A percentile compares a stretch with the other conserved stretches of the same genome.
phyloP scores from a whole-genome alignment of 2,113 vertebrate species.

The Aplodontia rufa region DNA sequence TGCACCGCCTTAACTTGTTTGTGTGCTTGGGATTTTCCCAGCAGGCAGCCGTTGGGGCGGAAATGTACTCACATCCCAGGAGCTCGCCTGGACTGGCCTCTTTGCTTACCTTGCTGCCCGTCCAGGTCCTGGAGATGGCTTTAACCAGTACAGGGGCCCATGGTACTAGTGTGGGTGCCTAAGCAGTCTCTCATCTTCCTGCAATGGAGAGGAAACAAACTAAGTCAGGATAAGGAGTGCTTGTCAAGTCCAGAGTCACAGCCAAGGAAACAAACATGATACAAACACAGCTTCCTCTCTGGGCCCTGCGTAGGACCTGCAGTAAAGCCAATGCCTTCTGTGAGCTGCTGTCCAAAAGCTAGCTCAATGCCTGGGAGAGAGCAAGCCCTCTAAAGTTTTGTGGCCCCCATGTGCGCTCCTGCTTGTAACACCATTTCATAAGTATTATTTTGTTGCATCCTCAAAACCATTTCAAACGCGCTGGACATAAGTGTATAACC shows the following conservation, averaged over 20 bases:
- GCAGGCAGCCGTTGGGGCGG: conserved; percentile 53
- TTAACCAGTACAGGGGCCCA: conserved; percentile 80
- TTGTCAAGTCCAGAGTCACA: neutral
- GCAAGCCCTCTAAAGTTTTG: neutral
- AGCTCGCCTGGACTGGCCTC: conserved; percentile 67
- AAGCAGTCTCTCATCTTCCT: conserved; percentile 85
- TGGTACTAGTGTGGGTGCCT: conserved; percentile 63
- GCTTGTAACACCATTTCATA: neutral
- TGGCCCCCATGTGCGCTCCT: neutral
- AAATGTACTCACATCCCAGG: conserved; percentile 76
- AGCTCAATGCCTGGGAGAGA: neutral
- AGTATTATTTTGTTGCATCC: conserved; percentile 4
- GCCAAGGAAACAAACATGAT: neutral
- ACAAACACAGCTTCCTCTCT: neutral
- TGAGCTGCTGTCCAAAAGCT: neutral
- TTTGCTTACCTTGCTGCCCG: conserved; percentile 83
- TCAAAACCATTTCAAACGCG: conserved; percentile 24
- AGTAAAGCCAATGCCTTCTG: neutral
- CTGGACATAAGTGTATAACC: neutral
- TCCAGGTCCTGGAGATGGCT: conserved; percentile 60
- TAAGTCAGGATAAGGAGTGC: conserved; percentile 72
- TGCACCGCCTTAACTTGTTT: conserved; percentile 72
- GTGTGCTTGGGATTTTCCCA: conserved; percentile 77
- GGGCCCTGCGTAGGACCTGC: neutral
- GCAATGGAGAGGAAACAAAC: conserved; percentile 76